Conservation (phyloP, 2,797 vertebrate genomes). For the Syngnathus rostellatus region DNA sequence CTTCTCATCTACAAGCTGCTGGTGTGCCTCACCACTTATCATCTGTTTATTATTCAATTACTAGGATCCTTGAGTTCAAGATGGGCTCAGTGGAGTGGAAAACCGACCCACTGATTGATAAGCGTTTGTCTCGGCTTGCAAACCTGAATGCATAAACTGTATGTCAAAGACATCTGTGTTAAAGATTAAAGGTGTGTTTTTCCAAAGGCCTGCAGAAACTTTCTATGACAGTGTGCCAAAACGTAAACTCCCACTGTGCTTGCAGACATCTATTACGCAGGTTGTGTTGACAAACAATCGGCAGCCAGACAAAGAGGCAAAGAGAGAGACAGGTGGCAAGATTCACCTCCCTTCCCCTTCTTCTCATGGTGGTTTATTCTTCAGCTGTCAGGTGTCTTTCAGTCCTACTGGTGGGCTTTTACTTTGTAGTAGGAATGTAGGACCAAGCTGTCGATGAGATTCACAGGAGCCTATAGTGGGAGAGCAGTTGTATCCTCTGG, state of each 20-base stretch:
- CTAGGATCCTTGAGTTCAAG: not conserved
- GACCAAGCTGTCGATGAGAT: conserved; percentile 1
- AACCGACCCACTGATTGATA: not conserved
- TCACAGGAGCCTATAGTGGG: not conserved
- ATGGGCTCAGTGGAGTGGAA: not conserved
- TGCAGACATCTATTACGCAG: not conserved
- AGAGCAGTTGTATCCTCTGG: conserved; percentile 3
- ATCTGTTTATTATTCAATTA: conserved; percentile 7
- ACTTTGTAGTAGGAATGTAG: not conserved
- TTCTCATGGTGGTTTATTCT: not conserved
- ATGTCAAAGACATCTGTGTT: not conserved
- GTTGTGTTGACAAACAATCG: not conserved
- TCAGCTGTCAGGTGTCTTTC: conserved; percentile 1
- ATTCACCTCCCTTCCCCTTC: not conserved
- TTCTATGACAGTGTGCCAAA: not conserved
- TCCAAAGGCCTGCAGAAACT: not conserved
- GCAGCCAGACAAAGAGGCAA: not conserved
- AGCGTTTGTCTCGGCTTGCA: not conserved
- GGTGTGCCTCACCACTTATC: not conserved
- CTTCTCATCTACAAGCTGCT: not conserved
- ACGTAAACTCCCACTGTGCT: not conserved
- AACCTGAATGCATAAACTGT: not conserved
- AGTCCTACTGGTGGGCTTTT: not conserved
- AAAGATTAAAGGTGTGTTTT: not conserved
- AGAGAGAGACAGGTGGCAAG: not conserved